Evolutionary conservation across 2,113 vertebrate genomes (phyloP), one percentile per base, ranked within the genome.

Genomic region (Ornithorhynchus anatinus): DNA sequence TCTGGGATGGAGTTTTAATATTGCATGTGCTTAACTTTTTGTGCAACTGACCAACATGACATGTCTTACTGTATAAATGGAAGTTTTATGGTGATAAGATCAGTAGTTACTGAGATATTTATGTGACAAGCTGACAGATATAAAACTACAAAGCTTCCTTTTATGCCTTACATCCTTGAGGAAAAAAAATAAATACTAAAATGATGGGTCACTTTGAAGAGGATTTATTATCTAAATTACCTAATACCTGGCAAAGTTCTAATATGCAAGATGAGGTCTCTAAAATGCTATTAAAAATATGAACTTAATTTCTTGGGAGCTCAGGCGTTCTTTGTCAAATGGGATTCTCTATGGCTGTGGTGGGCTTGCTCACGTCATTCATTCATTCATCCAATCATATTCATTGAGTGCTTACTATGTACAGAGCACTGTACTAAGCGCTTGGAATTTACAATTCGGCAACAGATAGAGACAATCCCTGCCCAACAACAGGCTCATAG

Each of bases 41-140:
- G 92, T 92, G 93, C 85, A 93, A 92, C 92, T 89, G 94, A 95
- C 93, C 92, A 91, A 94, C 81, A 87, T 92, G 93, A 92, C 94
- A 90, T 89, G 91, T 91, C 92, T 95, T 94, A 95, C 92, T 92
- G 87, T 92, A 96, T 94, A 96, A 96, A 97, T 95, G 95, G 94
- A 94, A 92, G 91, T 94, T 95, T 96, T 96, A 96, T 91, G 94
- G 93, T 93, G 96, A 96, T 96, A 94, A 92, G 94, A 96, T 97
- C 95, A 95, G 93, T 94, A 94, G 93, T 95, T 96, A 95, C 95
- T 96, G 93, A 96, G 95, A 96, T 96, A 96, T 97, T 97, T 96
- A 97, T 96, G 95, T 96, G 95, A 96, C 95, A 95, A 75, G 82
- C 91, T 94, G 95, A 95, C 94, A 92, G 93, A 95, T 94, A 91